Conservation (phyloP, 2,113 vertebrate genomes). For the Brachypteracias leptosomus region DNA sequence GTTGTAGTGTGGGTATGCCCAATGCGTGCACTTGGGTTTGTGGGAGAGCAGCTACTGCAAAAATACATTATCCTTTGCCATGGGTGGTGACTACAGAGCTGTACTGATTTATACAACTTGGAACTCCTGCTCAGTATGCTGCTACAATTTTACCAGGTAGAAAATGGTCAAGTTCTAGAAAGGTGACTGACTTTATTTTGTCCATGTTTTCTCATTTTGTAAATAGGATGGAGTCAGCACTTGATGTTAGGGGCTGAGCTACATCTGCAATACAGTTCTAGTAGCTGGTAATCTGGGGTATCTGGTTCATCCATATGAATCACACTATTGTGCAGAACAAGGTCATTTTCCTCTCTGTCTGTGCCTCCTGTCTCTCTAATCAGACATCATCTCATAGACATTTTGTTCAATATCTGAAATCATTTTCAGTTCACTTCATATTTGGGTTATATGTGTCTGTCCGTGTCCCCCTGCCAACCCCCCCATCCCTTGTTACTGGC, state of each 20-base stretch:
- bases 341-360: not conserved
- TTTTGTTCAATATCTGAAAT: constrained; percentile 38
- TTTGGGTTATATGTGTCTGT: constrained; percentile 30
- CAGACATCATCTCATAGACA: not conserved
- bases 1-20: not conserved
- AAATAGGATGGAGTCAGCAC: not conserved
- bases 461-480: not conserved
- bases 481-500: not conserved
- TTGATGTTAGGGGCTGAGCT: not conserved
- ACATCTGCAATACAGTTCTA: not conserved
- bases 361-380: constrained; percentile 7
- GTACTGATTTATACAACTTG: not conserved
- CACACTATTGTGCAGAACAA: not conserved
- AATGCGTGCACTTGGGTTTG: not conserved
- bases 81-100: not conserved
- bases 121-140: not conserved
- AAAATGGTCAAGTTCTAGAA: not conserved
- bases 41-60: not conserved
- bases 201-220: not conserved
- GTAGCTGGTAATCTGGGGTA: not conserved
- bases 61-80: not conserved
- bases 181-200: not conserved
- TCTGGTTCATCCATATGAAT: not conserved
- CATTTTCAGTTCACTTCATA: constrained; percentile 54
- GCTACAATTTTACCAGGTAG: not conserved